phyloP scores from a whole-genome alignment of 2,797 vertebrate species.

The Synanceia verrucosa region DNA sequence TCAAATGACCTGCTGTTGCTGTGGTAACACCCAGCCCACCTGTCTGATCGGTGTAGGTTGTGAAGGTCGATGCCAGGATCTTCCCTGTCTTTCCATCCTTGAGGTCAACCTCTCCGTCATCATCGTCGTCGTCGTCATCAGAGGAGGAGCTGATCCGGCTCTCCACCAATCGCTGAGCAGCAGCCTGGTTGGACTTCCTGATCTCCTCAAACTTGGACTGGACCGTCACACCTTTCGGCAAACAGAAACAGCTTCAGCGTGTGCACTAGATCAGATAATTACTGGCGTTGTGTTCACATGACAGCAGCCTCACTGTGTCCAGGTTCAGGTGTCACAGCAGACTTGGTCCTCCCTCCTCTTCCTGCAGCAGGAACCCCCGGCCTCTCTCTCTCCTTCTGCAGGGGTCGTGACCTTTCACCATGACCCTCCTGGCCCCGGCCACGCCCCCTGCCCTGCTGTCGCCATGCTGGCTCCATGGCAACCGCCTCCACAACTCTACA shows the following conservation, averaged over 20 bases:
- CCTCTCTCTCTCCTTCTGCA: slow-evolving; percentile 47
- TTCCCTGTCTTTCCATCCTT: slow-evolving; percentile 85
- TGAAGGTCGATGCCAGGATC: slow-evolving; percentile 91
- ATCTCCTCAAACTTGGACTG: slow-evolving; percentile 94
- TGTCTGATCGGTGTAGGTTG: slow-evolving; percentile 89
- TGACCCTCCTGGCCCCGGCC: slow-evolving; percentile 77
- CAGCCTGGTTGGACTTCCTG: slow-evolving; percentile 90
- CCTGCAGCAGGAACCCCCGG: background rate
- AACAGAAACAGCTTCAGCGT: background rate
- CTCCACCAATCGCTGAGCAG: slow-evolving; percentile 87
- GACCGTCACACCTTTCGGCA: slow-evolving; percentile 76
- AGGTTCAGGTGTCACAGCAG: background rate
- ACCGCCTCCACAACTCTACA: slow-evolving; percentile 1
- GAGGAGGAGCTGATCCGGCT: slow-evolving; percentile 86
- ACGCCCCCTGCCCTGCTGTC: slow-evolving; percentile 87
- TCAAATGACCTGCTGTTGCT: background rate
- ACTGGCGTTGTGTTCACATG: no score
- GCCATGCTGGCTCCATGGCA: slow-evolving; percentile 90
- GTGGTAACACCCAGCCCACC: slow-evolving; percentile 71
- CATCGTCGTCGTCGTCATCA: slow-evolving; percentile 82
- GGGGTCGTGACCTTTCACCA: slow-evolving; percentile 44
- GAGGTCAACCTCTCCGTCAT: slow-evolving; percentile 69
- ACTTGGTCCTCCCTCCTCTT: slow-evolving; percentile 19
- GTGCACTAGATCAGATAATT: no score
- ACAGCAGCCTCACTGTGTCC: slow-evolving; percentile 31